These are phyloP conservation scores for Phasianus colchicus DNA, from an alignment of 2,113 vertebrate genomes.

Conservation along the genomic window DNA sequence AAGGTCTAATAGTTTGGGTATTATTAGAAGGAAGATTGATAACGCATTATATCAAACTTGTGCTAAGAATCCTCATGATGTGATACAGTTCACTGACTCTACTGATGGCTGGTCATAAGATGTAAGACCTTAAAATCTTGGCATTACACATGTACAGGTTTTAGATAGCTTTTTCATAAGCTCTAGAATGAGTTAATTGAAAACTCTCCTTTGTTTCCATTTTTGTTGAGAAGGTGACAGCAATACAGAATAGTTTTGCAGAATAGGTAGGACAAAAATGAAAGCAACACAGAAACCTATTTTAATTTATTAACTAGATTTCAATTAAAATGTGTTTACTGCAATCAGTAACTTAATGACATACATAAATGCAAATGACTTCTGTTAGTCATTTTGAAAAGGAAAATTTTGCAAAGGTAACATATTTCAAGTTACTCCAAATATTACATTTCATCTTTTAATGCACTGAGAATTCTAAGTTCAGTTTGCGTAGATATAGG, in stretches of 20 bases:
- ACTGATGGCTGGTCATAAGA: background rate
- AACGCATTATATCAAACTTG: background rate
- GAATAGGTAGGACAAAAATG: background rate
- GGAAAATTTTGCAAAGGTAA: background rate
- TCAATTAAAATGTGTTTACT: background rate
- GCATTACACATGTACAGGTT: background rate
- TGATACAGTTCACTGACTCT: constrained; percentile 22
- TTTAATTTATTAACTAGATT: background rate
- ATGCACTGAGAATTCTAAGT: background rate
- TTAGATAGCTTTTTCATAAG: background rate
- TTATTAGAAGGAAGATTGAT: constrained; percentile 26
- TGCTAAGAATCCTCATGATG: background rate
- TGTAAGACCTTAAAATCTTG: constrained; percentile 9
- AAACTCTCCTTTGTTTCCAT: background rate
- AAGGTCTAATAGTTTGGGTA: constrained; percentile 14
- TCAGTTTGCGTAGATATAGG: background rate
- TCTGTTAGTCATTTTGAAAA: background rate
- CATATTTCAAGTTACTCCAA: background rate
- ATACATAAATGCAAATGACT: background rate
- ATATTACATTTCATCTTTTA: background rate
- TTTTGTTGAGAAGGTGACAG: background rate
- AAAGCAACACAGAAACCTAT: background rate
- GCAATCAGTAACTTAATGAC: background rate
- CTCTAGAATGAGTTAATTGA: background rate
- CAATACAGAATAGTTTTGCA: background rate